A percentile compares a stretch with the other conserved stretches of the same genome.
These are phyloP conservation scores for Lasioglossum villosulum DNA, from an alignment of 2,888 invertebrate species.

Conservation along the genomic window DNA sequence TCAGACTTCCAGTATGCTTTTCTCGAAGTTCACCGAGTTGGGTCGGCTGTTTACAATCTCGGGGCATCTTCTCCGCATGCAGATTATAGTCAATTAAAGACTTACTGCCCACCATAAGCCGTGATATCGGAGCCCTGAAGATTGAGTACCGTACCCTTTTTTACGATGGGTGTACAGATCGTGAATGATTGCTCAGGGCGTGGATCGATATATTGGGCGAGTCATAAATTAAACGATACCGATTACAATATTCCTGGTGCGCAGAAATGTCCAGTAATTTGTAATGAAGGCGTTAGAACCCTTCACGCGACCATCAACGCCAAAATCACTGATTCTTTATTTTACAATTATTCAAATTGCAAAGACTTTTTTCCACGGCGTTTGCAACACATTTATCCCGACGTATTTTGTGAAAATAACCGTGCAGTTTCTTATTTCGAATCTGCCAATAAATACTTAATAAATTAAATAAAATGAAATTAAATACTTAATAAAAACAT, in stretches of 20 bases:
- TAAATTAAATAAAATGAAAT: no score
- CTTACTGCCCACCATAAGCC: constrained; percentile 43
- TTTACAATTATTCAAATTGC: not conserved
- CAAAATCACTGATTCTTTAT: not conserved
- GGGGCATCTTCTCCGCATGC: constrained; percentile 63
- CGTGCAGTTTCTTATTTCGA: no score
- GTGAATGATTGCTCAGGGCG: constrained; percentile 33
- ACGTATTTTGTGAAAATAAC: no score
- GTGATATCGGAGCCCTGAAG: constrained; percentile 44
- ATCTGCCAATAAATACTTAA: not conserved
- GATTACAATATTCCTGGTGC: constrained; percentile 26
- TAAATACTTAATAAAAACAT: no score
- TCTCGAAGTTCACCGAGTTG: constrained; percentile 51
- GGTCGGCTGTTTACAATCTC: constrained; percentile 69
- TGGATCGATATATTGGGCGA: constrained; percentile 37
- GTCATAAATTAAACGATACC: constrained; percentile 36
- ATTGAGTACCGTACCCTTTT: constrained; percentile 34
- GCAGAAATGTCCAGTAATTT: not conserved
- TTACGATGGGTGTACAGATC: constrained; percentile 35
- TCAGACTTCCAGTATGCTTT: constrained; percentile 51
- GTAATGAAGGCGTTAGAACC: not conserved
- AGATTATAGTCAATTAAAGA: constrained; percentile 72
- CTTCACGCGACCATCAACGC: not conserved
- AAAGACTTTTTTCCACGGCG: not conserved
- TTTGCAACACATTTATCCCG: no score